Base-by-base conservation (phyloP, 2,888 invertebrate genomes). In the Stictocephala bisonia region DNA sequence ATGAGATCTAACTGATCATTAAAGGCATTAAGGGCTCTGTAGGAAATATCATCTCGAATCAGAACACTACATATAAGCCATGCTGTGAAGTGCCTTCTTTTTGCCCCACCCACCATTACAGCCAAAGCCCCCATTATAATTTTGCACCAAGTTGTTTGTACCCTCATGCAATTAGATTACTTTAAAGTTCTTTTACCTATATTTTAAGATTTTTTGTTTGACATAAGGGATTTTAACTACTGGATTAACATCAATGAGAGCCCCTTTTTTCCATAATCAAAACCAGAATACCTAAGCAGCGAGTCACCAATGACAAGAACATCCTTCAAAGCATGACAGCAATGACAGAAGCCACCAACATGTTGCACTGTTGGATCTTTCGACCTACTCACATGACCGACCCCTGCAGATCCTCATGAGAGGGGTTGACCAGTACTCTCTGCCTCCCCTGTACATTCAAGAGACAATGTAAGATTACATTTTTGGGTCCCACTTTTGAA, bases 81-180 rank as follows among this genome's bases (percentile, higher is more conserved):
- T 51, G 3, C 13, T 27, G 27, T 51, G 51, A 4, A 51, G 15
- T 4, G 26, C 51, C 24, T 24, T 27, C n/a, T 27, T 24, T 15
- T 51, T 51, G 13, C 26, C 51, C 24, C 24, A 51, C n/a, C 51
- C 51, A 26, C 51, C 51, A 51, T 24, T 51, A 20, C 27, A 51
- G n/a, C 26, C 24, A 6, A 13, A 27, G 13, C 6, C 26, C 4
- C 24, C 51, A 15, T 51, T 51, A 27, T 51, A 51, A 27, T 27
- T 27, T 26, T 51, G n/a, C 24, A 3, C 2, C 6, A 51, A 27
- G 51, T 51, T 51, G 27, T 51, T 51, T 24, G 51, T 51, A 26
- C 51, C 24, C 2, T 26, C 51, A 26, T 26, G 26, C 11, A 51
- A 18, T n/a, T 51, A 51, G 27, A 51, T 26, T 4, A 9, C 1